Evolutionary conservation across 2,113 vertebrate genomes (phyloP).

Genomic region (Aldabrachelys gigantea): DNA sequence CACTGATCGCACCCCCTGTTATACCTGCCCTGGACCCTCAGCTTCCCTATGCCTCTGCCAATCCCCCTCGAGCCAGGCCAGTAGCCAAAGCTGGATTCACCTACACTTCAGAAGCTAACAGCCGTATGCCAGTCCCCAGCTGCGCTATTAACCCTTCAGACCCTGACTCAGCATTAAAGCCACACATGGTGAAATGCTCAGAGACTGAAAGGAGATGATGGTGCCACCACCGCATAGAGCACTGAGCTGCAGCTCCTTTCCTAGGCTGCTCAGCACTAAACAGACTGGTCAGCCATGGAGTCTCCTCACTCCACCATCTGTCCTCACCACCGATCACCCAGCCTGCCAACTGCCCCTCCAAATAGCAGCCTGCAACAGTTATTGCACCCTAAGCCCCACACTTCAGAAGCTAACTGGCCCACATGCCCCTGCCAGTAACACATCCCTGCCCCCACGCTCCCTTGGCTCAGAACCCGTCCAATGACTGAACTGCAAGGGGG

Average conservation of each 20-base stretch:
- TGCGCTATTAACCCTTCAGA: too few relatives aligned
- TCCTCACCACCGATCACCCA: neutral
- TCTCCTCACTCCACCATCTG: neutral
- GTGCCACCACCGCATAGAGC: neutral
- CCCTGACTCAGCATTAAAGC: neutral
- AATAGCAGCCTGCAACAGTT: neutral
- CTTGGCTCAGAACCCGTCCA: neutral
- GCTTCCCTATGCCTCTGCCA: neutral
- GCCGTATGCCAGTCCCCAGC: neutral
- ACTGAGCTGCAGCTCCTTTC: neutral
- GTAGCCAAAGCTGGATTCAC: neutral
- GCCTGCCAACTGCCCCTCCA: too few relatives aligned
- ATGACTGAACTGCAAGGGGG: neutral
- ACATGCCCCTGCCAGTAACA: neutral
- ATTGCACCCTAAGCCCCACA: neutral
- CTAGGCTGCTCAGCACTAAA: neutral
- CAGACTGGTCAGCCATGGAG: neutral
- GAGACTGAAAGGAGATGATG: neutral
- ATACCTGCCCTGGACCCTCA: neutral
- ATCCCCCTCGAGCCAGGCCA: neutral
- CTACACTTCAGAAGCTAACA: too few relatives aligned
- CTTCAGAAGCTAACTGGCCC: neutral
- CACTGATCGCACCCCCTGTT: neutral
- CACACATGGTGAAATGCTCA: neutral
- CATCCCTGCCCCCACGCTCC: neutral